Evolutionary conservation across 2,113 vertebrate species (phyloP), one percentile per base, ranked within the genome.

Genomic region (Acanthisitta chloris): DNA sequence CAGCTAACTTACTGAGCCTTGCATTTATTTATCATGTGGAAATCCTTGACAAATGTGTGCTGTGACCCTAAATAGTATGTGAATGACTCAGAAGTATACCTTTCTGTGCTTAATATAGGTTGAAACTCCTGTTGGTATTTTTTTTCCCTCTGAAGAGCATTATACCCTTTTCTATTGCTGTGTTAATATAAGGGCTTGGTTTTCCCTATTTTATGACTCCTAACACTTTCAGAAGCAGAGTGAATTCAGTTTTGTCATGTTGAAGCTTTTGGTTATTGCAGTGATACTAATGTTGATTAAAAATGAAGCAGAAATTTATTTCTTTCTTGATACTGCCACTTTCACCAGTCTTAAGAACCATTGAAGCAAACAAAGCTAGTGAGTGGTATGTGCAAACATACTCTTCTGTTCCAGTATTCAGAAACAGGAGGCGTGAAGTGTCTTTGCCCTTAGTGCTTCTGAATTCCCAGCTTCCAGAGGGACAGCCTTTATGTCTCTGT

Each of bases 61-160:
- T 94, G 80, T 92, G 88, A 88, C 81, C 74, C 79, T 84, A 86
- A 82, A 81, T 88, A 93, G 87, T 40, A 23, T 43, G 14, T 8
- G 42, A 90, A 59, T 93, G 74, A 94, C 62, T 96, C 86, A 92
- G 38, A 94, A 92, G 54, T 81, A 94, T 95, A 93, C 85, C 59
- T 77, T 89, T 88, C 73, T 67, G 29, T 88, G 59, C 33, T 55
- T 85, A 84, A 89, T 80, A 66, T 23, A 69, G 54, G 24, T 83
- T 88, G 74, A 90, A 85, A 93, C 67, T 72, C 29, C 48, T 57
- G 3, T 26, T 84, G 46, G 14, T 3, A 15, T 82, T 66, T 81
- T 72, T 86, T 79, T 21, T 10, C 9, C 23, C n/a, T 11, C 14
- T 6, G 29, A 65, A 62, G 52, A 82, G 69, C 29, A 65, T 31